Conservation (phyloP, 2,888 invertebrate species). For the Cataglyphis albicans region DNA sequence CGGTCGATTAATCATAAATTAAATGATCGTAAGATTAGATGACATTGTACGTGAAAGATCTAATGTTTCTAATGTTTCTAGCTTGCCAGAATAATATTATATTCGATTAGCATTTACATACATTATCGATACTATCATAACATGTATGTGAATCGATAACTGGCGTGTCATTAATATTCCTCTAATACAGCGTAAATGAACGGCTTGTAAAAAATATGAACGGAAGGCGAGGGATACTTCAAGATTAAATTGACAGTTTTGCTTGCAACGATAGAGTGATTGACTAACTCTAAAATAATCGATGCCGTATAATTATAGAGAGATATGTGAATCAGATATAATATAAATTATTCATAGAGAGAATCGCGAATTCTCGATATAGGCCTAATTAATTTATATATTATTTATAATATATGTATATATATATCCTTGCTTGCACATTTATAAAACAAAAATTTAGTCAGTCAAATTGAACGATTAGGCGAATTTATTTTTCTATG, state of each 20-base stretch:
- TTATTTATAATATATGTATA: too few species aligned
- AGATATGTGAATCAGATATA: background rate
- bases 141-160: slow-evolving; percentile 82
- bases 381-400: background rate
- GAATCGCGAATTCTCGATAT: background rate
- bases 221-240: slow-evolving; percentile 43
- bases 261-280: slow-evolving; percentile 29
- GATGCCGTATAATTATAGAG: slow-evolving; percentile 32
- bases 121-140: slow-evolving; percentile 63
- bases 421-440: background rate
- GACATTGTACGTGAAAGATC: background rate
- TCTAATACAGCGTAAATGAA: slow-evolving; percentile 61
- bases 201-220: slow-evolving; percentile 51
- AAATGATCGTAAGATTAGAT: slow-evolving; percentile 12
- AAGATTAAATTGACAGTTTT: slow-evolving; percentile 62
- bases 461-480: slow-evolving; percentile 13
- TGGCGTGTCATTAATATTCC: slow-evolving; percentile 77
- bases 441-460: background rate
- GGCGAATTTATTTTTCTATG: background rate
- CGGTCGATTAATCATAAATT: slow-evolving; percentile 22
- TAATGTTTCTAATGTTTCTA: background rate
- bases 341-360: background rate
- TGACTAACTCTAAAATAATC: slow-evolving; percentile 10
- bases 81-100: background rate
- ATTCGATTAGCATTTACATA: slow-evolving; percentile 37